phyloP scores from a whole-genome alignment of 2,888 invertebrate species.

The Cheilosia vulpina region DNA sequence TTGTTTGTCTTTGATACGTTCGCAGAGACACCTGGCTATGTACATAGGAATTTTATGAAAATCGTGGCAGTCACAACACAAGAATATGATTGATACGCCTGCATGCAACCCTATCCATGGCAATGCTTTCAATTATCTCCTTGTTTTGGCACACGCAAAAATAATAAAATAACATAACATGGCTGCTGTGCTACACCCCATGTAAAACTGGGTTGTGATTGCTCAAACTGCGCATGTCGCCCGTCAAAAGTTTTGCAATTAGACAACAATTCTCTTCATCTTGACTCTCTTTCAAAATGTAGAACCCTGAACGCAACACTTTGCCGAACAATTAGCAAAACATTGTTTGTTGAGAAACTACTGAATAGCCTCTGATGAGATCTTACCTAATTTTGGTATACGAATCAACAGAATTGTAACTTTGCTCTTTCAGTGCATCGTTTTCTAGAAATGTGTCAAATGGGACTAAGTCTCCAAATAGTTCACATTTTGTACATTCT shows the following conservation, averaged over 20 bases:
- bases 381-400: constrained; percentile 42
- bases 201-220: no score
- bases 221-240: constrained; percentile 31
- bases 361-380: constrained; percentile 55
- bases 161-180: constrained; percentile 2
- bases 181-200: constrained; percentile 5
- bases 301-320: constrained; percentile 36
- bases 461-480: no score
- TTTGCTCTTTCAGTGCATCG: neutral
- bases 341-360: constrained; percentile 38
- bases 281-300: constrained; percentile 17
- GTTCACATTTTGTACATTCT: no score
- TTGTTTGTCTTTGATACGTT: neutral
- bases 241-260: neutral
- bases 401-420: neutral
- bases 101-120: neutral
- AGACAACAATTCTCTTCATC: constrained; percentile 4
- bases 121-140: neutral
- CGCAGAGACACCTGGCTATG: neutral
- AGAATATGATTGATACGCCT: neutral
- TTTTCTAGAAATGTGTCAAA: no score
- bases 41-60: neutral
- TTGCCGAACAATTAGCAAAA: constrained; percentile 35
- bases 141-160: neutral
- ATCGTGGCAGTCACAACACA: neutral